phyloP scores from a whole-genome alignment of 2,797 vertebrate genomes.

The Mormyrus hasselquistii region DNA sequence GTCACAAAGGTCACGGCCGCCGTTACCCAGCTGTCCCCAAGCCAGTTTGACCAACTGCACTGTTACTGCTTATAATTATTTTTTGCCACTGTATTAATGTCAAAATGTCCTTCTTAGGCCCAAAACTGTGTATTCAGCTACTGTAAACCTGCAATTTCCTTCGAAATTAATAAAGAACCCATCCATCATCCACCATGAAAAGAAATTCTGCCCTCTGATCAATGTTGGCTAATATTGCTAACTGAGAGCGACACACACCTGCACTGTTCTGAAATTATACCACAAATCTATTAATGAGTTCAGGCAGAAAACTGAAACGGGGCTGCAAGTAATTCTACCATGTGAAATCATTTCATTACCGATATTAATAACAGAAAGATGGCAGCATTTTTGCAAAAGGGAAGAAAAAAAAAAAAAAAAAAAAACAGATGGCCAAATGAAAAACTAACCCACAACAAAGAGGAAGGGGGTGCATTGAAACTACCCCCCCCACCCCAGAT shows the following conservation, averaged over 20 bases:
- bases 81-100: background rate
- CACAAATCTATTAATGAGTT: background rate
- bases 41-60: background rate
- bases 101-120: background rate
- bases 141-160: background rate
- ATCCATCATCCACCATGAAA: background rate
- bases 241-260: background rate
- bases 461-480: background rate
- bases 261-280: background rate
- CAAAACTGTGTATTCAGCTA: background rate
- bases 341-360: background rate
- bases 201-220: background rate
- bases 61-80: background rate
- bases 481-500: background rate
- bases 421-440: constrained; percentile 31
- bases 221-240: background rate
- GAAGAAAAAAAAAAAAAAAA: constrained; percentile 32
- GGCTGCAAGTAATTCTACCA: background rate
- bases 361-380: background rate
- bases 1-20: constrained; percentile 25
- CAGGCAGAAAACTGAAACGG: background rate
- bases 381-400: background rate
- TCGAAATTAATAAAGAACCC: background rate
- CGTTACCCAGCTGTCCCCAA: background rate
- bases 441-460: background rate